A percentile compares a stretch with the other conserved stretches of the same genome.
Evolutionary conservation across 2,113 vertebrate genomes (phyloP).

Genomic region (Chrysemys picta): DNA sequence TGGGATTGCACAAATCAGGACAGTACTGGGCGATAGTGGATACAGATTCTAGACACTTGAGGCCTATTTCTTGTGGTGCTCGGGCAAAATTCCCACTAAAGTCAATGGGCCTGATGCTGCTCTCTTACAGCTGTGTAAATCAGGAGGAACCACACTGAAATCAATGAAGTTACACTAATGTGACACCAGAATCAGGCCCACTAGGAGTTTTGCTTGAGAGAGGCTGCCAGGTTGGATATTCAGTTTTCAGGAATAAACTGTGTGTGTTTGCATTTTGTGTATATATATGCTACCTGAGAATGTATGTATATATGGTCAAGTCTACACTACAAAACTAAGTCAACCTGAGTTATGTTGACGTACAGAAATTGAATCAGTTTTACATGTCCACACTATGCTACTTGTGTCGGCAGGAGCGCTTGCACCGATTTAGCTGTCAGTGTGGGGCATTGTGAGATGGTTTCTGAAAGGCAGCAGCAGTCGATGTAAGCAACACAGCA

Average conservation of each 20-base stretch:
- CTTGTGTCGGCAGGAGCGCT: too few species aligned
- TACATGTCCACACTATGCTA: too few species aligned
- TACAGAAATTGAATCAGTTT: too few species aligned
- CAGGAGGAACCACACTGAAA: constrained; percentile 41
- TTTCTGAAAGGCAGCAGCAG: too few species aligned
- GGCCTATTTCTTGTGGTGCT: background rate
- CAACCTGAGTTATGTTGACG: too few species aligned
- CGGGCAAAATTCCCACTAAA: background rate
- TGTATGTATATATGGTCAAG: background rate
- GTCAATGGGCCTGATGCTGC: background rate
- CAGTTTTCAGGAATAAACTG: background rate
- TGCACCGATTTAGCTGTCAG: too few species aligned
- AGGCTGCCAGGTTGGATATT: background rate
- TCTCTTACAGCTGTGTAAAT: constrained; percentile 19
- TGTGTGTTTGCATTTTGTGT: fast-evolving
- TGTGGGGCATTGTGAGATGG: too few species aligned
- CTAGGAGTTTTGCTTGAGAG: fast-evolving
- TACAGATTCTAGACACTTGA: background rate
- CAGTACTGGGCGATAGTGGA: background rate
- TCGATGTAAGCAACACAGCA: too few species aligned
- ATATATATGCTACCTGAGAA: background rate
- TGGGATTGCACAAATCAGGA: background rate
- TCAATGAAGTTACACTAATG: constrained; percentile 17
- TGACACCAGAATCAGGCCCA: background rate
- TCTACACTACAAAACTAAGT: too few species aligned